Evolutionary conservation across 2,113 vertebrate genomes (phyloP).

Genomic region (Candoia aspera): DNA sequence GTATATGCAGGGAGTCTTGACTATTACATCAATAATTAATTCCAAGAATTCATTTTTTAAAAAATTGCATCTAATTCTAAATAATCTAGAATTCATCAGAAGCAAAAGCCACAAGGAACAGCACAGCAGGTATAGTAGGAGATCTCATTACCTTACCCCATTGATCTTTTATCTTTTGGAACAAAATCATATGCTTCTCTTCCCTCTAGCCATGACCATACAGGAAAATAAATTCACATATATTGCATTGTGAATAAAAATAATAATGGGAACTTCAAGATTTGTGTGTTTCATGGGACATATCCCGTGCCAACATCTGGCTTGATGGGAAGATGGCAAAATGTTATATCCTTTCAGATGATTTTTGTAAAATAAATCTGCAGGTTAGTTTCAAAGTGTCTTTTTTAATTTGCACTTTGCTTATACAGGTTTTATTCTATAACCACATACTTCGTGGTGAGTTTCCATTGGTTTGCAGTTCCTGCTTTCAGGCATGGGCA

Average conservation of each 20-base stretch:
- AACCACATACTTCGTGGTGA: background rate
- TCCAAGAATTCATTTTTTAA: background rate
- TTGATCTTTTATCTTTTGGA: background rate
- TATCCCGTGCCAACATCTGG: background rate
- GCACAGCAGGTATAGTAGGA: background rate
- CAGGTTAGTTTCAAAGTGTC: background rate
- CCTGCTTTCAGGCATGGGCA: background rate
- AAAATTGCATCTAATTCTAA: background rate
- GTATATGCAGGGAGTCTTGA: background rate
- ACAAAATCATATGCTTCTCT: background rate
- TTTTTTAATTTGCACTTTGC: background rate
- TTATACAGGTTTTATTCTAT: background rate
- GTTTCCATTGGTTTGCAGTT: background rate
- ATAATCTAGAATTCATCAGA: slow-evolving; percentile 1
- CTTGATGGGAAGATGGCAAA: background rate
- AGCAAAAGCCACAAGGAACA: background rate
- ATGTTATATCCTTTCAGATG: background rate
- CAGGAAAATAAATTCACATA: background rate
- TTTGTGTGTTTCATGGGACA: background rate
- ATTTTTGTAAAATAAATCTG: slow-evolving; percentile 2
- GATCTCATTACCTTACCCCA: background rate
- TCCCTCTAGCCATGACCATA: too few species aligned
- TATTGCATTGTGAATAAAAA: background rate
- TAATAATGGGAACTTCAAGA: background rate
- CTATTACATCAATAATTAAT: background rate